A percentile compares a stretch with the other conserved stretches of the same genome.
These are phyloP conservation scores for Ploceus nigricollis DNA, from an alignment of 2,113 vertebrate species.

Conservation along the genomic window DNA sequence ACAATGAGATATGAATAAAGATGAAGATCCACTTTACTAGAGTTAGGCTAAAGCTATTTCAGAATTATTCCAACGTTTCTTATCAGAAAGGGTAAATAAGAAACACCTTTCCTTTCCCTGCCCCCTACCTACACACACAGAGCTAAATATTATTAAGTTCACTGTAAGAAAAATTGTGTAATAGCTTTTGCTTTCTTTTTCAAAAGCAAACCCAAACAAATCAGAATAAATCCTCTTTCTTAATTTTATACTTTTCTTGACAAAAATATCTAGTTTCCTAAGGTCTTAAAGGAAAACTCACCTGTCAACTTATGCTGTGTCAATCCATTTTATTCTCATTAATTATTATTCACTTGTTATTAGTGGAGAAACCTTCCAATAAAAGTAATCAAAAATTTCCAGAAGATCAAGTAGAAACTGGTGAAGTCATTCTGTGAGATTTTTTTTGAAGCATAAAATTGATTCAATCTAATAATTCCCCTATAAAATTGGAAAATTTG, in stretches of 20 bases:
- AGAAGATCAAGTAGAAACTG: background rate
- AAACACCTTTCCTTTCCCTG: background rate
- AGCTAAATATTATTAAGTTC: background rate
- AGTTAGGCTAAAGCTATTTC: background rate
- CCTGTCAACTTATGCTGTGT: background rate
- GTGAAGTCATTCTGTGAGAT: fast-evolving
- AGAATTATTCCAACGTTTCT: background rate
- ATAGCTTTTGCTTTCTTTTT: background rate
- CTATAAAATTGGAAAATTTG: background rate
- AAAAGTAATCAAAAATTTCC: background rate
- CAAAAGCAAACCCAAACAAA: background rate
- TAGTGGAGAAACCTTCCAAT: background rate
- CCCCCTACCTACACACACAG: background rate
- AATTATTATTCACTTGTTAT: background rate
- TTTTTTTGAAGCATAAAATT: background rate
- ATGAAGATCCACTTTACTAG: background rate
- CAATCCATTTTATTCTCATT: background rate
- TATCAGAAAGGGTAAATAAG: background rate
- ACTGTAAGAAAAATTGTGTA: background rate
- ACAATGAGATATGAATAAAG: background rate
- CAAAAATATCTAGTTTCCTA: background rate
- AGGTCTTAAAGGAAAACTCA: background rate
- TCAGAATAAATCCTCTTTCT: background rate
- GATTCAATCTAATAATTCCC: background rate
- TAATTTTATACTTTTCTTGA: background rate